Evolutionary conservation across 2,113 vertebrate species (phyloP), one percentile per base, ranked within the genome.

Genomic region (Raja brachyura): DNA sequence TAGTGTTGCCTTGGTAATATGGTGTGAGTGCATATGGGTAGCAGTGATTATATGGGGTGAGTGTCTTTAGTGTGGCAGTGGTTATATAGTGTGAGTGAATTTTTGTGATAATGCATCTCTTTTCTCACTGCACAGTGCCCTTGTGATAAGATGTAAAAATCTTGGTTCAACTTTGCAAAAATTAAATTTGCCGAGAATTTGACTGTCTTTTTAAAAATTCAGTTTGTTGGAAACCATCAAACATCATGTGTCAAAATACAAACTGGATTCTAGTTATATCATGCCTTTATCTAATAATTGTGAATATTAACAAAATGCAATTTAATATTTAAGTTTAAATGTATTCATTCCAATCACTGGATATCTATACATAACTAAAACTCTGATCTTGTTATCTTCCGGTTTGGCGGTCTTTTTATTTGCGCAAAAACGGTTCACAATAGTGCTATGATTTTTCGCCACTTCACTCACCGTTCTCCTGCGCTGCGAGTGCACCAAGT

Each of bases 191-290:
- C 10, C 90, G n/a, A 39, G 66, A 92, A 54, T 90, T 9, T 25
- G 33, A 4, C 5, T 90, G 88, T 20, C 88, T 90, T 90, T 73
- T 48, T 90, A 70, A 90, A 90, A 90, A 90, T 48, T 73, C 68
- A 48, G 63, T 54, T 73, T 74, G 48, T 20, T 73, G 33, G 4
- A 54, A 20, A 54, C 39, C 66, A 14, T 13, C 0, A 16, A 13
- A 88, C 28, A 61, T n/a, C 90, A 48, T 54, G 33, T 73, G 20
- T 70, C 31, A 70, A 70, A 90, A 11, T 92, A 92, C 20, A 25
- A 22, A 74, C 14, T 68, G 90, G 48, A 74, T 54, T 92, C 68
- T 5, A 92, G 10, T 92, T 9, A 20, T 54, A 54, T 73, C 73
- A 92, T 73, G 90, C 25, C 22, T 73, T 92, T 48, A 68, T 73